Percentiles rank a stretch among this genome's conserved stretches.
Conservation (phyloP, 2,888 invertebrate species). For the Carabus problematicus region DNA sequence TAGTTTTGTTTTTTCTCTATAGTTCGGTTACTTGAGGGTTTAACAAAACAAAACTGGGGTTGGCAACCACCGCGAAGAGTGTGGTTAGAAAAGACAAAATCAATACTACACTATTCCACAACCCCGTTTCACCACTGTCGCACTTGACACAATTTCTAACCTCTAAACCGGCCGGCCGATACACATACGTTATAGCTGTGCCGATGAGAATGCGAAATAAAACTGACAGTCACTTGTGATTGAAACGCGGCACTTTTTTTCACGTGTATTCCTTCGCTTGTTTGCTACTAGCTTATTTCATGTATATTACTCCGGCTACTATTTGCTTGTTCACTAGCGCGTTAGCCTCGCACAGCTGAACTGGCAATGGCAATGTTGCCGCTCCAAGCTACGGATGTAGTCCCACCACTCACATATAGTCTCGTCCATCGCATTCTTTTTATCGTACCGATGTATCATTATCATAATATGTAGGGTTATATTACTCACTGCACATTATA, state of each 20-base stretch:
- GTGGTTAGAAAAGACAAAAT: slow-evolving; percentile 40
- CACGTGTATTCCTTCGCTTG: neutral
- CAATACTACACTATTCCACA: slow-evolving; percentile 30
- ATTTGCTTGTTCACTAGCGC: slow-evolving; percentile 43
- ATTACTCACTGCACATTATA: too few relatives aligned
- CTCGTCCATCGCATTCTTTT: slow-evolving; percentile 16
- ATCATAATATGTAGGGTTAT: too few relatives aligned
- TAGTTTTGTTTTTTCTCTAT: too few relatives aligned
- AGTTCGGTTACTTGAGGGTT: neutral
- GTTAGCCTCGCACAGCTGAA: slow-evolving; percentile 47
- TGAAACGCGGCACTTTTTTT: slow-evolving; percentile 26
- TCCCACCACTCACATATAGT: slow-evolving; percentile 48
- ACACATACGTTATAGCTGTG: neutral
- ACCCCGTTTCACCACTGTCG: slow-evolving; percentile 24
- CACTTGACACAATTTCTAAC: slow-evolving; percentile 38
- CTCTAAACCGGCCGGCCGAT: slow-evolving; percentile 20
- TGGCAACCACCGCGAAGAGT: slow-evolving; percentile 28
- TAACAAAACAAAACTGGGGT: slow-evolving; percentile 30
- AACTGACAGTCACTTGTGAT: slow-evolving; percentile 16
- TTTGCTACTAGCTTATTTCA: slow-evolving; percentile 19
- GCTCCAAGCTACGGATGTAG: slow-evolving; percentile 49
- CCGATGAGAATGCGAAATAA: slow-evolving; percentile 10
- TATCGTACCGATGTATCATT: neutral
- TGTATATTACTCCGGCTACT: slow-evolving; percentile 7
- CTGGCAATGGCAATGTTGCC: slow-evolving; percentile 49